phyloP scores from a whole-genome alignment of 2,113 vertebrate species.

The Plecotus auritus region DNA sequence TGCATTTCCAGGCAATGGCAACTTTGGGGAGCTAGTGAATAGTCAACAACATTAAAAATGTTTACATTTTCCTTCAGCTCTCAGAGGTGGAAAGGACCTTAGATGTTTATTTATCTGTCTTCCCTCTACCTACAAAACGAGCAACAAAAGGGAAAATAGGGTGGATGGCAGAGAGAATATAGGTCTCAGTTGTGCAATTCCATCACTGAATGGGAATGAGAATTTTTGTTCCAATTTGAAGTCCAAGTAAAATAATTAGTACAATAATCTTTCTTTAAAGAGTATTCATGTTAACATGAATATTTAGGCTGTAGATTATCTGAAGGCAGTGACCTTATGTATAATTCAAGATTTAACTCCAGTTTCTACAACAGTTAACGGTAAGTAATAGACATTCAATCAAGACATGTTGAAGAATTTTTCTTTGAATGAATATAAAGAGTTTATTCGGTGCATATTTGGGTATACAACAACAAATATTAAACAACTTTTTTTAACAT shows the following conservation, averaged over 20 bases:
- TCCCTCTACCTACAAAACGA: neutral
- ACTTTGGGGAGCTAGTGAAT: neutral
- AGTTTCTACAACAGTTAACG: neutral
- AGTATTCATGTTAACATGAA: slow-evolving; percentile 89
- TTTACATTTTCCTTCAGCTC: neutral
- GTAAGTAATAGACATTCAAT: neutral
- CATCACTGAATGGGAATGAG: neutral
- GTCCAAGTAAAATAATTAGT: neutral
- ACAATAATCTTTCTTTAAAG: slow-evolving; percentile 78
- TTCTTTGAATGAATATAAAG: slow-evolving; percentile 85
- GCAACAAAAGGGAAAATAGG: neutral
- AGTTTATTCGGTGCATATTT: slow-evolving; percentile 98
- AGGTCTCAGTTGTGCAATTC: neutral
- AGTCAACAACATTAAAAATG: neutral
- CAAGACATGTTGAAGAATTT: neutral
- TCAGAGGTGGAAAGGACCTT: neutral
- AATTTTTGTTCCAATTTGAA: neutral
- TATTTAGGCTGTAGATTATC: neutral
- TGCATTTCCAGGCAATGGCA: neutral
- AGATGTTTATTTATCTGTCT: neutral
- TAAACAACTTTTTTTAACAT: slow-evolving; percentile 89
- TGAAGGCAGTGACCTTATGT: neutral
- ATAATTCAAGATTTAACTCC: neutral
- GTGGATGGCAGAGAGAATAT: neutral
- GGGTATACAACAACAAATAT: slow-evolving; percentile 99